Conservation (phyloP, 2,888 invertebrate species). For the Stenotaenia linearis region DNA sequence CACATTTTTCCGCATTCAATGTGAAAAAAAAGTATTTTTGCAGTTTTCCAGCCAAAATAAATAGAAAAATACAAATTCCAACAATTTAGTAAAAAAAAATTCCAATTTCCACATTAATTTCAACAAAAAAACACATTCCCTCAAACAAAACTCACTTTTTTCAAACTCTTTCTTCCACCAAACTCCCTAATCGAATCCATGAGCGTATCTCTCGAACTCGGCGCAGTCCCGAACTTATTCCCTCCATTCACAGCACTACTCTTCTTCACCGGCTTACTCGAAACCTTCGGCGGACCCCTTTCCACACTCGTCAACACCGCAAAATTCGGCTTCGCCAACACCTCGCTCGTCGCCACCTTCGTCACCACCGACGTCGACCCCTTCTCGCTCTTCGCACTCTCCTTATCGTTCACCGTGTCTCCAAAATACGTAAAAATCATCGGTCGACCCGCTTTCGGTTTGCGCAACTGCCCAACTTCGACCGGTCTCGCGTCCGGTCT, state of each 20-base stretch:
- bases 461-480: not conserved
- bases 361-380: not conserved
- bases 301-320: not conserved
- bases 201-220: conserved; percentile 57
- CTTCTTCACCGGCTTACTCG: not conserved
- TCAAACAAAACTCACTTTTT: conserved; percentile 32
- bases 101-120: not conserved
- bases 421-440: not conserved
- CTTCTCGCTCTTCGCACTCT: not conserved
- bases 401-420: not conserved
- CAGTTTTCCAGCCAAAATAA: too few relatives aligned
- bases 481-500: not conserved
- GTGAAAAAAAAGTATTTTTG: too few relatives aligned
- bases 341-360: not conserved
- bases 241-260: not conserved
- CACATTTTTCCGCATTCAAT: too few relatives aligned
- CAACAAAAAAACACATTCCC: not conserved
- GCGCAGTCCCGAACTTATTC: not conserved
- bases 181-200: conserved; percentile 67
- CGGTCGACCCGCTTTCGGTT: not conserved
- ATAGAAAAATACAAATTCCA: too few relatives aligned
- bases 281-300: not conserved
- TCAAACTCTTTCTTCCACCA: conserved; percentile 48
- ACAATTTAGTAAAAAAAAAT: not conserved
- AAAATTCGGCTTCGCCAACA: not conserved